phyloP scores from a whole-genome alignment of 2,797 vertebrate species.

The Syngnathus acus region DNA sequence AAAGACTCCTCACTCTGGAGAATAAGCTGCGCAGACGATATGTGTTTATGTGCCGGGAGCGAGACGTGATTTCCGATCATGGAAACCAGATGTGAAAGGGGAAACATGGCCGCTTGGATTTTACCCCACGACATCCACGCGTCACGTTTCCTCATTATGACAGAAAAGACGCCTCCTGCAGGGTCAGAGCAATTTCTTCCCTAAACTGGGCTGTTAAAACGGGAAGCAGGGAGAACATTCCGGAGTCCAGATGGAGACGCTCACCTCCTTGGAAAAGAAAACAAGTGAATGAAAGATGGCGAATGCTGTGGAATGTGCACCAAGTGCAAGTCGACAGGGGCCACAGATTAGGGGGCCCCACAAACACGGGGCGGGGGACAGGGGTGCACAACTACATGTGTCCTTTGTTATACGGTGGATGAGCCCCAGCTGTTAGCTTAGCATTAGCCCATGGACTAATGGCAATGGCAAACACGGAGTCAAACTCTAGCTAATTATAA shows the following conservation, averaged over 20 bases:
- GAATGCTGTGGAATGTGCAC: constrained; percentile 2
- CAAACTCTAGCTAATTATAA: background rate
- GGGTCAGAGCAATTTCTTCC: constrained; percentile 45
- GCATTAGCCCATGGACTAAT: background rate
- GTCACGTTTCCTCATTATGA: constrained; percentile 8
- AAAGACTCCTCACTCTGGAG: background rate
- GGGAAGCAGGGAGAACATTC: constrained; percentile 42
- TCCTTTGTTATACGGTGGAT: constrained; percentile 42
- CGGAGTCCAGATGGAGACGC: constrained; percentile 44
- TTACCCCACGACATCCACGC: constrained; percentile 39
- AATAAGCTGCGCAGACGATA: background rate
- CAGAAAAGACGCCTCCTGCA: constrained; percentile 33
- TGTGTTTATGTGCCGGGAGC: background rate
- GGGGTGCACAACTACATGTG: constrained; percentile 44
- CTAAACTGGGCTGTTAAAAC: constrained; percentile 47
- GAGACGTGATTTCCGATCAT: constrained; percentile 54
- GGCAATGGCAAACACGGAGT: background rate
- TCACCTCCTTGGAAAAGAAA: constrained; percentile 34
- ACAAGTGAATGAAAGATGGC: constrained; percentile 1
- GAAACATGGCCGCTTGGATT: constrained; percentile 44
- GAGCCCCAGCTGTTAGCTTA: background rate
- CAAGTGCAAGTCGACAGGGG: background rate
- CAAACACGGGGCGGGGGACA: background rate
- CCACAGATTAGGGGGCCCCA: background rate
- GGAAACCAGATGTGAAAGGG: constrained; percentile 64